Evolutionary conservation across 1,140 invertebrate species (phyloP).

Genomic region (Dryas iulia): DNA sequence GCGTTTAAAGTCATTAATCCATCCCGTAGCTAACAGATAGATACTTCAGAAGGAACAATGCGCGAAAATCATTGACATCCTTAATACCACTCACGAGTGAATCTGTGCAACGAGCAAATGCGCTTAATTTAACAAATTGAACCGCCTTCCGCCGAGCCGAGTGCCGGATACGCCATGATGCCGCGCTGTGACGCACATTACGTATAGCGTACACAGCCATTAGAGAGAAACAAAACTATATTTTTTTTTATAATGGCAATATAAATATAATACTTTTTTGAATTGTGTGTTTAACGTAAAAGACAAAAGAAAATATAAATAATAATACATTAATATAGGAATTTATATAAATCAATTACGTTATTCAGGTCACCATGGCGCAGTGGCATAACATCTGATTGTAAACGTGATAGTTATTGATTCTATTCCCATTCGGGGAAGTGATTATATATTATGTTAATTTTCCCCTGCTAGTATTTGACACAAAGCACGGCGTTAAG

Average conservation of each 20-base stretch:
- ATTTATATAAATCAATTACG: neutral
- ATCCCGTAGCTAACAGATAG: slow-evolving; percentile 19
- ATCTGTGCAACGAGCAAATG: slow-evolving; percentile 59
- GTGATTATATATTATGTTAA: too few species aligned
- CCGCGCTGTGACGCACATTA: slow-evolving; percentile 41
- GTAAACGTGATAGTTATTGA: too few species aligned
- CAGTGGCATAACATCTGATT: too few species aligned
- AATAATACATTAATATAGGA: neutral
- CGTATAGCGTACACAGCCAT: slow-evolving; percentile 22
- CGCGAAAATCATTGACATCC: slow-evolving; percentile 57
- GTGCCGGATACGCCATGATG: slow-evolving; percentile 60
- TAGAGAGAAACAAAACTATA: slow-evolving; percentile 29
- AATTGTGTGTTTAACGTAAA: too few species aligned
- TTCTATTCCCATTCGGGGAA: too few species aligned
- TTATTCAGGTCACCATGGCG: too few species aligned
- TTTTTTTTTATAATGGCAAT: slow-evolving; percentile 6
- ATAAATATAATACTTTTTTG: neutral
- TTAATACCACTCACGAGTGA: slow-evolving; percentile 51
- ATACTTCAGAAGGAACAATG: slow-evolving; percentile 42
- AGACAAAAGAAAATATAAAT: neutral
- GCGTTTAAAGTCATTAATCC: slow-evolving; percentile 13
- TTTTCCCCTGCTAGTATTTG: too few species aligned
- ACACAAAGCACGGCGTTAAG: too few species aligned
- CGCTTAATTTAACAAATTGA: slow-evolving; percentile 69
- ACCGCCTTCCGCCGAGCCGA: slow-evolving; percentile 57